phyloP scores from a whole-genome alignment of 2,797 vertebrate species.

The Siniperca undulata region DNA sequence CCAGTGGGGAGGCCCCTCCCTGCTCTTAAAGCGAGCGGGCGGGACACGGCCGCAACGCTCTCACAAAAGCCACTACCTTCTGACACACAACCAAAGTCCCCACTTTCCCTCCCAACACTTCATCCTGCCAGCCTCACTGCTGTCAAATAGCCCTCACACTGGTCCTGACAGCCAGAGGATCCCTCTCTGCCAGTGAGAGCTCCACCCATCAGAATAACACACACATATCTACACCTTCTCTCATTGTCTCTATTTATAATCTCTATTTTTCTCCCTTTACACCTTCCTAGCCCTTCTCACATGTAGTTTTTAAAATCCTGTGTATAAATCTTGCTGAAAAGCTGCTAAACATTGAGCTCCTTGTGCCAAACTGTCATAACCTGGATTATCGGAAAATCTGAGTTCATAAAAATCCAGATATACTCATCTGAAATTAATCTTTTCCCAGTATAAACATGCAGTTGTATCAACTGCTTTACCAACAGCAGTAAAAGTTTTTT shows the following conservation, averaged over 20 bases:
- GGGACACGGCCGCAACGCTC: conserved; percentile 80
- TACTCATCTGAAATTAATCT: background rate
- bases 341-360: conserved; percentile 28
- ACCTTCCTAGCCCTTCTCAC: background rate
- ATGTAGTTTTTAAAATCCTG: background rate
- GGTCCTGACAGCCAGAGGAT: conserved; percentile 39
- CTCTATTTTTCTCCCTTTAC: background rate
- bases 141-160: conserved; percentile 32
- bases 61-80: conserved; percentile 80
- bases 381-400: conserved; percentile 22
- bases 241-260: conserved; percentile 13
- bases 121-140: conserved; percentile 26
- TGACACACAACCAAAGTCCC: conserved; percentile 79
- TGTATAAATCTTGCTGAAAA: background rate
- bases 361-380: background rate
- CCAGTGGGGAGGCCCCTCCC: conserved; percentile 87
- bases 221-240: conserved; percentile 17
- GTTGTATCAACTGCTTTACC: background rate
- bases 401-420: conserved; percentile 8
- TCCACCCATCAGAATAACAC: conserved; percentile 3
- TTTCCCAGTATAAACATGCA: background rate
- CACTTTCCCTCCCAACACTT: conserved; percentile 62
- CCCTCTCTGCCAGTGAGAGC: background rate
- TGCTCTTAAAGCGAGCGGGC: conserved; percentile 85
- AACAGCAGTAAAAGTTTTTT: background rate